Evolutionary conservation across 2,797 vertebrate genomes (phyloP).

Genomic region (Picus viridis): DNA sequence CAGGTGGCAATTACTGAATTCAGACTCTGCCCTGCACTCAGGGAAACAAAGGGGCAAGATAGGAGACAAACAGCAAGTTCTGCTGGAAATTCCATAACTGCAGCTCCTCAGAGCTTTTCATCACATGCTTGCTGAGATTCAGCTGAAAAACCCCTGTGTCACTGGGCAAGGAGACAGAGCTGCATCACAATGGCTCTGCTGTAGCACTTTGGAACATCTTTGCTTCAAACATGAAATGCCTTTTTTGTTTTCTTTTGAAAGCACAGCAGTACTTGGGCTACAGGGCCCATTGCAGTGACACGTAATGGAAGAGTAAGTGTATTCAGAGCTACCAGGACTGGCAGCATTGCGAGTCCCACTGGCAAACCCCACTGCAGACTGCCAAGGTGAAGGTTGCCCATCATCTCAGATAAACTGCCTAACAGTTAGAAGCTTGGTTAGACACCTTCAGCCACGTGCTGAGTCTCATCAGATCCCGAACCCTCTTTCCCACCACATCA

Average conservation of each 20-base stretch:
- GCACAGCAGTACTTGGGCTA: not conserved
- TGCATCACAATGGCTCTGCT: not conserved
- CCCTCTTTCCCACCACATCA: not conserved
- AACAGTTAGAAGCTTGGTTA: not conserved
- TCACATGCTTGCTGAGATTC: not conserved
- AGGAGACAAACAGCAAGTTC: slow-evolving; percentile 41
- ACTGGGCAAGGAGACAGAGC: slow-evolving; percentile 54
- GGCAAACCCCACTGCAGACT: not conserved
- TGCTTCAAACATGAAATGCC: not conserved
- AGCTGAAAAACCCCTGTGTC: slow-evolving; percentile 33
- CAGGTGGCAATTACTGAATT: slow-evolving; percentile 50
- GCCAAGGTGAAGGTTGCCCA: not conserved
- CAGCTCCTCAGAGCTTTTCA: slow-evolving; percentile 29
- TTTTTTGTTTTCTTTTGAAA: slow-evolving; percentile 21
- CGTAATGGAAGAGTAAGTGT: not conserved
- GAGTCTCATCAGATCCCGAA: not conserved
- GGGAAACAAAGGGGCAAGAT: slow-evolving; percentile 60
- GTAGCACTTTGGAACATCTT: not conserved
- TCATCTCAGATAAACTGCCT: not conserved
- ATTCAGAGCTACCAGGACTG: not conserved
- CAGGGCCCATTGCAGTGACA: not conserved
- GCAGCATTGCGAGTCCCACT: not conserved
- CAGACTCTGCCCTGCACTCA: not conserved
- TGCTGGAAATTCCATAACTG: slow-evolving; percentile 17
- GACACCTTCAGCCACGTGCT: not conserved